Percentiles rank a stretch among this genome's conserved stretches.
Evolutionary conservation across 2,113 vertebrate genomes (phyloP).

Genomic region (Silurus meridionalis): DNA sequence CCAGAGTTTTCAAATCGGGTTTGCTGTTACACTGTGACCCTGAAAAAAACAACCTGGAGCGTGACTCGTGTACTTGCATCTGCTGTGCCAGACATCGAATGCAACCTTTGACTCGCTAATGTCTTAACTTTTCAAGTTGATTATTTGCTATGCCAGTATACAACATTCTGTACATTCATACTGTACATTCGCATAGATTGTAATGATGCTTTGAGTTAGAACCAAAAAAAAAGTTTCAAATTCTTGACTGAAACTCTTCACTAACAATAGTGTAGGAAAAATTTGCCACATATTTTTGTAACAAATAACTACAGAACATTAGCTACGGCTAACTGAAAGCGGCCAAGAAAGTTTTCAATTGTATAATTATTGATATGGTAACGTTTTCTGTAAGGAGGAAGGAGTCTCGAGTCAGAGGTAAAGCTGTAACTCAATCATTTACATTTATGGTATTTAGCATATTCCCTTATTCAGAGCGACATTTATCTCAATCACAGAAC

Average conservation of each 20-base stretch:
- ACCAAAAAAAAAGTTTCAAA: too few species aligned
- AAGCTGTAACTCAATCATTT: background rate
- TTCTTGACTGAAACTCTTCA: too few species aligned
- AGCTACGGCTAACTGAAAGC: too few species aligned
- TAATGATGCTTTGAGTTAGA: too few species aligned
- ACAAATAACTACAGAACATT: too few species aligned
- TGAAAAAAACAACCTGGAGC: background rate
- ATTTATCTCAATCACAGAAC: too few species aligned
- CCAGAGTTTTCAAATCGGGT: background rate
- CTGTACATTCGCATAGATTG: background rate
- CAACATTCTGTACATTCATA: too few species aligned
- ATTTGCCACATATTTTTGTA: too few species aligned
- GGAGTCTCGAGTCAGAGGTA: background rate
- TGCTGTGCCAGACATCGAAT: background rate
- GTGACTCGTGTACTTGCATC: slow-evolving; percentile 3
- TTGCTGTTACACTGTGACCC: slow-evolving; percentile 9
- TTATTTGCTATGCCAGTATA: background rate
- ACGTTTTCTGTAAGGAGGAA: background rate
- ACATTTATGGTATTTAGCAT: background rate
- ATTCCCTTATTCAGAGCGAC: too few species aligned
- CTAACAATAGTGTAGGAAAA: too few species aligned
- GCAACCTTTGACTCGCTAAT: background rate
- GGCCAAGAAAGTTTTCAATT: too few species aligned
- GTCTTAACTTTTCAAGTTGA: background rate
- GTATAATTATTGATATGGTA: background rate